A percentile compares a stretch with the other conserved stretches of the same genome.
Evolutionary conservation across 2,888 invertebrate species (phyloP).

Genomic region (Hyles lineata): DNA sequence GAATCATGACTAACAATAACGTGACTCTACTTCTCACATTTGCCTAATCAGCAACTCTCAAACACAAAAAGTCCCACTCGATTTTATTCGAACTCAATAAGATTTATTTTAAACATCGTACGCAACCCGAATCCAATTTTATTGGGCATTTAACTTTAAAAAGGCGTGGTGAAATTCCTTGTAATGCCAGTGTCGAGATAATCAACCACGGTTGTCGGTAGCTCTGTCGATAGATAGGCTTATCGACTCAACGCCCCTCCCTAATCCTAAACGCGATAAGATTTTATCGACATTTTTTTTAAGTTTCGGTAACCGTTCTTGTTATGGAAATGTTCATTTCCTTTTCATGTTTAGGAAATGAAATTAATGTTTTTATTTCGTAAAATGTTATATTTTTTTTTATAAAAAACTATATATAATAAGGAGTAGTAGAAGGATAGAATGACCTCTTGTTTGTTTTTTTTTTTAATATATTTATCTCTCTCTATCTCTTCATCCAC

Average conservation of each 20-base stretch:
- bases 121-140: constrained; percentile 30
- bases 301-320: neutral
- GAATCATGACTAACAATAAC: too few species aligned
- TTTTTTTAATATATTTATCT: neutral
- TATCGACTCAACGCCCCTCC: constrained; percentile 19
- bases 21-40: too few species aligned
- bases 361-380: neutral
- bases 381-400: neutral
- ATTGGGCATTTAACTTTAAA: constrained; percentile 31
- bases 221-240: constrained; percentile 10
- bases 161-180: constrained; percentile 28
- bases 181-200: constrained; percentile 26
- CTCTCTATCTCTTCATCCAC: too few species aligned
- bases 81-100: constrained; percentile 15
- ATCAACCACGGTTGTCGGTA: constrained; percentile 19
- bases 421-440: neutral
- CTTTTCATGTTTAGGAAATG: neutral
- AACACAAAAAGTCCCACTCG: constrained; percentile 1
- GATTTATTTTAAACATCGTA: constrained; percentile 15
- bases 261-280: constrained; percentile 12
- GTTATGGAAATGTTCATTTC: constrained; percentile 7
- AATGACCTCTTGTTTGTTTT: too few species aligned
- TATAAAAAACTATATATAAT: neutral
- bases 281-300: constrained; percentile 15
- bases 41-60: neutral